These are phyloP conservation scores for Irena cyanogastra DNA, from an alignment of 2,113 vertebrate species.

Conservation along the genomic window DNA sequence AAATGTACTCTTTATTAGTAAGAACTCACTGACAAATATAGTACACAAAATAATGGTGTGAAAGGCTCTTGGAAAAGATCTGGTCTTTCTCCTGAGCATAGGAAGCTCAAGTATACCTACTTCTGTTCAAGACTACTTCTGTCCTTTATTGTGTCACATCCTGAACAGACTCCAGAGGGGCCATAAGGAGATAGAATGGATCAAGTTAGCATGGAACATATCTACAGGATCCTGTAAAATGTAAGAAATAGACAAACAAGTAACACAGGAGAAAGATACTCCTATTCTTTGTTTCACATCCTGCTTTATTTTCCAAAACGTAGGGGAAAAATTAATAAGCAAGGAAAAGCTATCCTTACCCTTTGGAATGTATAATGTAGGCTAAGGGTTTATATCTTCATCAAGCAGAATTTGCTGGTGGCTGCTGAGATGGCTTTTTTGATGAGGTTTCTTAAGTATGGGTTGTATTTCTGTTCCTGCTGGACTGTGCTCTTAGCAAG, in stretches of 20 bases:
- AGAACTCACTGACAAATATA: not conserved
- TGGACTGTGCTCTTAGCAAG: not conserved
- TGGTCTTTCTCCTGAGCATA: not conserved
- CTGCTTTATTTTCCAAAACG: not conserved
- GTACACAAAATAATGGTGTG: not conserved
- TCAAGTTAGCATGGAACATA: not conserved
- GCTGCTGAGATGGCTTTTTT: constrained; percentile 4
- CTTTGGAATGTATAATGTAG: not conserved
- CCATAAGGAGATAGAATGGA: not conserved
- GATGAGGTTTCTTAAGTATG: not conserved
- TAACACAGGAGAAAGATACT: not conserved
- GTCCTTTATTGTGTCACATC: not conserved
- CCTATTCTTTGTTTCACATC: not conserved
- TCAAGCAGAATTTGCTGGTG: not conserved
- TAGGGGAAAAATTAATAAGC: not conserved
- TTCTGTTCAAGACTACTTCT: too few relatives aligned
- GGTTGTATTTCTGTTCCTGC: not conserved
- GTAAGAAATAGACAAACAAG: not conserved
- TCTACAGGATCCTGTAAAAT: not conserved
- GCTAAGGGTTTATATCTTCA: not conserved
- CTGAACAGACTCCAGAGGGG: not conserved
- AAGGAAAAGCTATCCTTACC: not conserved
- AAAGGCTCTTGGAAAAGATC: not conserved
- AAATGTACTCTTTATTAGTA: not conserved
- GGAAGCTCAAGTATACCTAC: not conserved